phyloP scores from a whole-genome alignment of 1,140 invertebrate genomes.

The Geopemphigus sp. region DNA sequence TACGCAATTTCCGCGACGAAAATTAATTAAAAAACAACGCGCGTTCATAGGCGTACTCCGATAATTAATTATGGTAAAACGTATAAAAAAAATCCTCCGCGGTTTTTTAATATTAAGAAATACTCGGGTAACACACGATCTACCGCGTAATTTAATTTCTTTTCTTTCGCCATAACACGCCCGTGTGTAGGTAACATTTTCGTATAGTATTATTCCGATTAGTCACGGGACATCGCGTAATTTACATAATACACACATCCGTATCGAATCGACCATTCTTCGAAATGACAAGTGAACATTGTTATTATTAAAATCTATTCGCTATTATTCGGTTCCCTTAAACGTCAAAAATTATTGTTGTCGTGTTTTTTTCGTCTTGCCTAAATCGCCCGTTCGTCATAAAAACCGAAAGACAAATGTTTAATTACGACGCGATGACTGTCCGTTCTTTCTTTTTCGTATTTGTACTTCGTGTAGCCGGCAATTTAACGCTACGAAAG shows the following conservation, averaged over 20 bases:
- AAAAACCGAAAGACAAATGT: no score
- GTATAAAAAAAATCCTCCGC: background rate
- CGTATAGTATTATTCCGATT: background rate
- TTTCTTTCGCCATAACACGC: background rate
- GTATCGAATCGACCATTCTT: slow-evolving; percentile 1
- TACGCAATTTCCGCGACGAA: background rate
- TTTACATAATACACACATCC: background rate
- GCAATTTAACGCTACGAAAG: background rate
- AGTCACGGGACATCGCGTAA: background rate
- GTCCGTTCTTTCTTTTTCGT: background rate
- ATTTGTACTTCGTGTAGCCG: background rate
- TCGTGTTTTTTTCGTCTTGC: background rate
- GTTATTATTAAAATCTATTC: slow-evolving; percentile 1
- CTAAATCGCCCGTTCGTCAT: background rate
- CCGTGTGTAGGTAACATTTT: background rate
- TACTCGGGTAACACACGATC: background rate
- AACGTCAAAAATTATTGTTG: background rate
- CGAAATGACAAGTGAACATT: background rate
- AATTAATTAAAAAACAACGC: background rate
- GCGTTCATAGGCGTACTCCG: background rate
- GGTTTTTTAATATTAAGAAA: background rate
- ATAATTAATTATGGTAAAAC: background rate
- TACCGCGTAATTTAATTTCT: background rate
- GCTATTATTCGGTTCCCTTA: background rate
- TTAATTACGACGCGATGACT: background rate